Percentiles rank a stretch among this genome's conserved stretches.
Conservation (phyloP, 2,888 invertebrate genomes). For the Aphidius colemani region DNA sequence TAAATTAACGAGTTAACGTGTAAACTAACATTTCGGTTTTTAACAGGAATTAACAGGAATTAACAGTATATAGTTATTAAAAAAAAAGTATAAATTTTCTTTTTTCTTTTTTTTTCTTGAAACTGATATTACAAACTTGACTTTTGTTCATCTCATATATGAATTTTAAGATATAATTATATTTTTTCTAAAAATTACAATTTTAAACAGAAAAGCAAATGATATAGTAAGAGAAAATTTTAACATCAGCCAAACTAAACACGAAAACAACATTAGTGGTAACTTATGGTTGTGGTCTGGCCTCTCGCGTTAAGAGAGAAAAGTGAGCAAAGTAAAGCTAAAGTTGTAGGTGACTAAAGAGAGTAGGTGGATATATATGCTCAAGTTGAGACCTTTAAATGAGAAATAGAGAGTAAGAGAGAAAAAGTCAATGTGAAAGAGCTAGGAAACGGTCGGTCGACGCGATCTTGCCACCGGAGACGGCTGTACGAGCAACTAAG, state of each 20-base stretch:
- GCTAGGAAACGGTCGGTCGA: slow-evolving; percentile 17
- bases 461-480: slow-evolving; percentile 17
- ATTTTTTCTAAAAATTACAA: slow-evolving; percentile 27
- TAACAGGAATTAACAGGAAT: too few relatives aligned
- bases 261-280: slow-evolving; percentile 59
- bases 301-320: slow-evolving; percentile 24
- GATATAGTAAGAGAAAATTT: slow-evolving; percentile 25
- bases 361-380: neutral
- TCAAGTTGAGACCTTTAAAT: too few relatives aligned
- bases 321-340: slow-evolving; percentile 19
- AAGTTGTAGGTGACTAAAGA: slow-evolving; percentile 22
- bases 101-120: too few relatives aligned
- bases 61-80: too few relatives aligned
- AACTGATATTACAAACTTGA: too few relatives aligned
- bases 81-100: too few relatives aligned
- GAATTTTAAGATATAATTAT: slow-evolving; percentile 35
- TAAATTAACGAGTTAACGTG: too few relatives aligned
- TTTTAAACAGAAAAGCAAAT: too few relatives aligned
- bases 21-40: too few relatives aligned
- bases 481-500: slow-evolving; percentile 11
- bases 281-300: slow-evolving; percentile 57
- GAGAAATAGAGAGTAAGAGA: too few relatives aligned
- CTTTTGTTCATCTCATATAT: too few relatives aligned
- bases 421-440: slow-evolving; percentile 6
- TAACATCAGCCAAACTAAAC: slow-evolving; percentile 40